Conservation (phyloP, 1,140 invertebrate genomes). For the Sminthurinus signatus region DNA sequence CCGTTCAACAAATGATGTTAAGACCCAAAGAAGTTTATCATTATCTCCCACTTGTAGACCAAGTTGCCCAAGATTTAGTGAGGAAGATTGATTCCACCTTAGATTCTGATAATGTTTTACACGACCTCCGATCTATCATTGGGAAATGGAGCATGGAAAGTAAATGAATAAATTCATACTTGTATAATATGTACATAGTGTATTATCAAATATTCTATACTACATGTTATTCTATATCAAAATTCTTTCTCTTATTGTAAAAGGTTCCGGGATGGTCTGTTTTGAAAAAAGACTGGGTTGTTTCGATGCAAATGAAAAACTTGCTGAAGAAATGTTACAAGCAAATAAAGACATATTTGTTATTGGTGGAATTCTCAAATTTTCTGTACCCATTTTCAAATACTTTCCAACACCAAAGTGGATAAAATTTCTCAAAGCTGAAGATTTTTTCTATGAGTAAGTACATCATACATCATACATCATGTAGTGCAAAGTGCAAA, state of each 20-base stretch:
- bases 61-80: conserved; percentile 47
- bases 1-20: conserved; percentile 50
- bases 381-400: conserved; percentile 49
- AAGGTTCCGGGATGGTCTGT: conserved; percentile 50
- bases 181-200: no score
- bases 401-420: conserved; percentile 45
- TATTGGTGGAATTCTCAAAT: conserved; percentile 46
- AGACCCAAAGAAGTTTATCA: conserved; percentile 47
- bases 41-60: conserved; percentile 48
- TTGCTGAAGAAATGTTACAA: conserved; percentile 46
- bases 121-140: conserved; percentile 41
- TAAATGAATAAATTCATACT: no score
- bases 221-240: neutral
- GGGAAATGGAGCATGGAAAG: conserved; percentile 48
- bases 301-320: conserved; percentile 43
- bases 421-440: conserved; percentile 45
- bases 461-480: neutral
- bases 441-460: conserved; percentile 48
- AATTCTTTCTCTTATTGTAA: neutral
- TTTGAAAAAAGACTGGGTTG: conserved; percentile 50
- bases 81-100: conserved; percentile 39
- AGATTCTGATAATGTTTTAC: conserved; percentile 26
- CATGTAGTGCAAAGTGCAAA: no score
- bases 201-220: conserved; percentile 12
- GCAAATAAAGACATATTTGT: conserved; percentile 49